Conservation (phyloP, 2,797 vertebrate genomes). For the Pangasius macronema region DNA sequence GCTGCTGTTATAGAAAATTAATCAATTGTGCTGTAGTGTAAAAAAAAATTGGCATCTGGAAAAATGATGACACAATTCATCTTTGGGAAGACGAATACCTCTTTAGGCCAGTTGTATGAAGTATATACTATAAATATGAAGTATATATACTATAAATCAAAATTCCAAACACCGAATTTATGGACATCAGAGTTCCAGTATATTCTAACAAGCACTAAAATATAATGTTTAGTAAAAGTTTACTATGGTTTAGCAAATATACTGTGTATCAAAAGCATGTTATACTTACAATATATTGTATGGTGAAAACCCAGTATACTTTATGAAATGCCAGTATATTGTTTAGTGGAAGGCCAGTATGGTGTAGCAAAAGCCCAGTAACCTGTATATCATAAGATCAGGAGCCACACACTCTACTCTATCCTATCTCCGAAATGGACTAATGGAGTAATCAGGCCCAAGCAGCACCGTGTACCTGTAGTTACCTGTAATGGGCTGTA, state of each 20-base stretch:
- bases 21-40: background rate
- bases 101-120: background rate
- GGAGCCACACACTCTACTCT: background rate
- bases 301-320: background rate
- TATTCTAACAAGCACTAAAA: background rate
- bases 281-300: background rate
- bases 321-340: background rate
- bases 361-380: background rate
- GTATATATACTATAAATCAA: no score
- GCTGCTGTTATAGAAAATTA: background rate
- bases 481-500: constrained; percentile 40
- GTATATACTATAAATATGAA: no score
- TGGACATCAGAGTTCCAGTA: background rate
- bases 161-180: background rate
- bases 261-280: background rate
- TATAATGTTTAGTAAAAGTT: background rate
- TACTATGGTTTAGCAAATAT: background rate
- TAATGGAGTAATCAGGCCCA: constrained; percentile 41
- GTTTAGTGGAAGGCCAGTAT: background rate
- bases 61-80: background rate
- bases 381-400: background rate
- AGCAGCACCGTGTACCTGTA: constrained; percentile 37
- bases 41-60: background rate
- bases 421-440: constrained; percentile 29
- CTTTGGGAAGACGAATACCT: background rate